These are phyloP conservation scores for Graphium colonna DNA, from an alignment of 2,888 invertebrate species.

Conservation along the genomic window DNA sequence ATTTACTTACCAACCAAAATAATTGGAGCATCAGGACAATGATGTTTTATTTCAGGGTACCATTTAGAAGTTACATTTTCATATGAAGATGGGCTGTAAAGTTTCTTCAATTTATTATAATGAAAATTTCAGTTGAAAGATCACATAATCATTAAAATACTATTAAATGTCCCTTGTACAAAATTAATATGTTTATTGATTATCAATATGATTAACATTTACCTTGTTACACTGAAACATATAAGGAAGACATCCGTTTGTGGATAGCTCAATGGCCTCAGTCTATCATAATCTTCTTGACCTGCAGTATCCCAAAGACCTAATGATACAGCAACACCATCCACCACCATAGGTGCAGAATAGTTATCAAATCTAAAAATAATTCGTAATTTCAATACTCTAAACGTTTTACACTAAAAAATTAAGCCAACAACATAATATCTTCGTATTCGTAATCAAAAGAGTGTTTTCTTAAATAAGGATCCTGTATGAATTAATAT, in stretches of 20 bases:
- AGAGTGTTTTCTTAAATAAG: constrained; percentile 14
- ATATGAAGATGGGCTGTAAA: constrained; percentile 96
- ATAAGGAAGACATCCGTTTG: constrained; percentile 99
- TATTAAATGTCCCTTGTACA: too few species aligned
- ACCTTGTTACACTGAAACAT: constrained; percentile 97
- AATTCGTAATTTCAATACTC: not conserved
- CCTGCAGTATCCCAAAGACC: constrained; percentile 99
- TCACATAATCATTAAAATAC: too few species aligned
- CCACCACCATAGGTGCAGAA: constrained; percentile 98
- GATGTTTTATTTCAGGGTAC: constrained; percentile 99
- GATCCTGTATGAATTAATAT: constrained; percentile 26
- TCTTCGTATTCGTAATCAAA: not conserved
- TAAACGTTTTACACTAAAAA: constrained; percentile 11
- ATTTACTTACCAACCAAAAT: constrained; percentile 93
- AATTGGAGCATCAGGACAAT: constrained; percentile 99
- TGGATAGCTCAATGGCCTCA: constrained; percentile 97
- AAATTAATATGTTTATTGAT: too few species aligned
- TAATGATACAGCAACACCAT: constrained; percentile 97
- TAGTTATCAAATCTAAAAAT: constrained; percentile 96
- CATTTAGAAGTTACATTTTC: constrained; percentile 99
- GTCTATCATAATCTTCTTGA: constrained; percentile 97
- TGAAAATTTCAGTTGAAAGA: not conserved
- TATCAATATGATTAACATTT: constrained; percentile 25
- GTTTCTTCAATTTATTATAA: not conserved
- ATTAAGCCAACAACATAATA: not conserved